Conservation (phyloP, 2,797 vertebrate genomes). For the Pseudomugil tenellus region DNA sequence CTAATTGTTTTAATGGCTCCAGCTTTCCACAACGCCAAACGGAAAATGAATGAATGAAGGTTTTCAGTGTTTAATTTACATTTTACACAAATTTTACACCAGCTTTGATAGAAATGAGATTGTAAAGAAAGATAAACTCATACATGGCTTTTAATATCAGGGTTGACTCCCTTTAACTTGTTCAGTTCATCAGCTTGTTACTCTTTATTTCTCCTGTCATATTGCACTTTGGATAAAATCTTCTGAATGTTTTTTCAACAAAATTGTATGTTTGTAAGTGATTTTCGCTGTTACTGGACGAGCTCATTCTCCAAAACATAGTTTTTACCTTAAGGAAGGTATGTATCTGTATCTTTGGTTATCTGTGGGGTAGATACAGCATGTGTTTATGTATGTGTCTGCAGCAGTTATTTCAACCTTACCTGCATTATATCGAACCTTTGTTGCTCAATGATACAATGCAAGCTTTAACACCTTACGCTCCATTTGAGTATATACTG, state of each 20-base stretch:
- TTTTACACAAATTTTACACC: background rate
- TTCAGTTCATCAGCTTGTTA: background rate
- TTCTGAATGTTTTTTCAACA: background rate
- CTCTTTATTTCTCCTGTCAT: background rate
- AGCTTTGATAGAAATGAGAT: background rate
- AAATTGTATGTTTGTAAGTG: background rate
- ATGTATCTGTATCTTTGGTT: background rate
- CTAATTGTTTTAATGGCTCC: too few relatives aligned
- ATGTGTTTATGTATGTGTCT: background rate
- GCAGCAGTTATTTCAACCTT: too few relatives aligned
- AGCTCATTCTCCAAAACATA: background rate
- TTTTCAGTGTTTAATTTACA: too few relatives aligned
- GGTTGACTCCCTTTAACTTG: background rate
- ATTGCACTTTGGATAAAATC: background rate
- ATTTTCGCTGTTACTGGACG: background rate
- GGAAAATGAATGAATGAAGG: too few relatives aligned
- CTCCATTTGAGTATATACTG: background rate
- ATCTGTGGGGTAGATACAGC: background rate
- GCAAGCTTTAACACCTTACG: background rate
- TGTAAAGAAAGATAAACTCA: background rate
- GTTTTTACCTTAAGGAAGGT: background rate
- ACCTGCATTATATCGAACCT: too few relatives aligned
- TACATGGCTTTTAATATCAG: background rate
- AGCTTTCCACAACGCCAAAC: too few relatives aligned
- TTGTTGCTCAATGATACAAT: too few relatives aligned